These are phyloP conservation scores for Choloepus didactylus DNA, from an alignment of 2,797 vertebrate genomes.

Conservation along the genomic window DNA sequence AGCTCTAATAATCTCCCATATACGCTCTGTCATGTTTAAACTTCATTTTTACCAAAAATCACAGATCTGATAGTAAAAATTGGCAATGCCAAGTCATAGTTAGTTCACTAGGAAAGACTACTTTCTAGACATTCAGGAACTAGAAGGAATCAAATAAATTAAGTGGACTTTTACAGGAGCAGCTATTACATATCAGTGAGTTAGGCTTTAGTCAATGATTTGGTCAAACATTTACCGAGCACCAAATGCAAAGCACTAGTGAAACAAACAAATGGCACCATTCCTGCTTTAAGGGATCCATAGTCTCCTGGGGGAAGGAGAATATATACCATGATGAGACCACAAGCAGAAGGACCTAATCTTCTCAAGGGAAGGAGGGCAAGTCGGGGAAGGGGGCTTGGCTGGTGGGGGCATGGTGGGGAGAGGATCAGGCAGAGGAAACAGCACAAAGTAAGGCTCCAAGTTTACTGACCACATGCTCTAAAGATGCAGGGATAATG, in stretches of 20 bases:
- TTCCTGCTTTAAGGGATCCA: neutral
- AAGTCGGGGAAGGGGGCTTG: too few relatives aligned
- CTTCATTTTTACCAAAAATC: conserved; percentile 28
- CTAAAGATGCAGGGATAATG: too few relatives aligned
- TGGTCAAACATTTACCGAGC: neutral
- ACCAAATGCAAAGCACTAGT: neutral
- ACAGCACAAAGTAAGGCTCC: neutral
- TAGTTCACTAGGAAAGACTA: neutral
- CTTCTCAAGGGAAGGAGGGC: neutral
- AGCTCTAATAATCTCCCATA: neutral
- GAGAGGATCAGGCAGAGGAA: neutral
- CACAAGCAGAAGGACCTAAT: neutral
- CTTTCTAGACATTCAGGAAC: neutral
- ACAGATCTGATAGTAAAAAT: neutral
- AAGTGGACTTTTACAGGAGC: neutral
- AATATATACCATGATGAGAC: neutral
- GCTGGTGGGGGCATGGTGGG: neutral
- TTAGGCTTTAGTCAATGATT: neutral
- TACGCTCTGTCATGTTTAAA: neutral
- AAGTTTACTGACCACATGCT: neutral
- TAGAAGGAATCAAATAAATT: neutral
- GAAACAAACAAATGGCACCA: neutral
- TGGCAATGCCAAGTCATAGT: neutral
- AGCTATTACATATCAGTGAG: neutral
- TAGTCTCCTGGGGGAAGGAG: neutral